These are phyloP conservation scores for Tupaia tana DNA, from an alignment of 2,113 vertebrate genomes.

Conservation along the genomic window DNA sequence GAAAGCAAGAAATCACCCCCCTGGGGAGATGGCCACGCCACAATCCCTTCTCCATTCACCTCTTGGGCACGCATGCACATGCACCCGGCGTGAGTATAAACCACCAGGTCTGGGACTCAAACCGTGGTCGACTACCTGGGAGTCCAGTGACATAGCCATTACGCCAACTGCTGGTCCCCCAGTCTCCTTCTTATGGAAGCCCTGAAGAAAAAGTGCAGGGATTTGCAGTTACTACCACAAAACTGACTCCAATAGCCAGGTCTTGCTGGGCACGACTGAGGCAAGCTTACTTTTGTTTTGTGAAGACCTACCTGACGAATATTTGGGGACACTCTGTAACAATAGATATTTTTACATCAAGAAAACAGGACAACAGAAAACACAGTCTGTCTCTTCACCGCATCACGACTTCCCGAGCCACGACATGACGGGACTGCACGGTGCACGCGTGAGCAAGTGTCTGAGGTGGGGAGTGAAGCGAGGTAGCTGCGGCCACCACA, in stretches of 20 bases:
- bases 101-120: too few relatives aligned
- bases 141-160: too few relatives aligned
- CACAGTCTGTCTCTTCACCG: background rate
- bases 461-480: background rate
- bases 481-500: background rate
- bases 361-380: background rate
- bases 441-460: background rate
- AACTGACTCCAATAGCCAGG: background rate
- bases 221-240: background rate
- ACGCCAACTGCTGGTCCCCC: too few relatives aligned
- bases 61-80: too few relatives aligned
- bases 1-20: too few relatives aligned
- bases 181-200: background rate
- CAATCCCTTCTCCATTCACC: too few relatives aligned
- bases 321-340: background rate
- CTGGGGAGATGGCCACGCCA: too few relatives aligned
- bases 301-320: background rate
- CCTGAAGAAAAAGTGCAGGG: background rate
- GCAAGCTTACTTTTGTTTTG: conserved; percentile 1
- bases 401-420: background rate
- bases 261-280: background rate
- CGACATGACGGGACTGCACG: background rate
- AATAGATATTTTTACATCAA: background rate
- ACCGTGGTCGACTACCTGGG: too few relatives aligned
- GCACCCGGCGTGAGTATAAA: too few relatives aligned